phyloP scores from a whole-genome alignment of 2,113 vertebrate species.

The Boleophthalmus pectinirostris region DNA sequence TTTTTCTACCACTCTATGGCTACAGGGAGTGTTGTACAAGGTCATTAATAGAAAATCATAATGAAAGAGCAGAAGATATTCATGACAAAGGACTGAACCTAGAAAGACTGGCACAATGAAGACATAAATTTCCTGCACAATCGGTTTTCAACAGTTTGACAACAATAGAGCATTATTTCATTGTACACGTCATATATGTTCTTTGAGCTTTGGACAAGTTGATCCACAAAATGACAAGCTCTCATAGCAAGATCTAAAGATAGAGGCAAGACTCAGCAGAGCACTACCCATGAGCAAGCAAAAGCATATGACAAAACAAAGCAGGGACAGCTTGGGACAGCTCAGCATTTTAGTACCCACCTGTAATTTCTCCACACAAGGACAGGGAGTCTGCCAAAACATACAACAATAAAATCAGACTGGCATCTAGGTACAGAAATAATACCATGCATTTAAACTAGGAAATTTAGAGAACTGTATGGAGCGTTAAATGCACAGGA shows the following conservation, averaged over 20 bases:
- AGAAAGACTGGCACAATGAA: background rate
- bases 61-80: background rate
- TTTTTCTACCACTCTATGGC: constrained; percentile 55
- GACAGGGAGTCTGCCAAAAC: constrained; percentile 66
- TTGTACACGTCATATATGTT: constrained; percentile 37
- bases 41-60: background rate
- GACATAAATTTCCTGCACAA: background rate
- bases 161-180: constrained; percentile 54
- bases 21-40: constrained; percentile 50
- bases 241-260: constrained; percentile 44
- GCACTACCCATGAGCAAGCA: constrained; percentile 33
- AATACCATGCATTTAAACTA: background rate
- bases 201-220: constrained; percentile 33
- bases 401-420: background rate
- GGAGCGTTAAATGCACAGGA: background rate
- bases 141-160: constrained; percentile 1
- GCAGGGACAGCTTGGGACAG: constrained; percentile 20
- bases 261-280: constrained; percentile 29
- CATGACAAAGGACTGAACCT: background rate
- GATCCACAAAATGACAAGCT: constrained; percentile 34
- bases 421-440: background rate
- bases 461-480: background rate
- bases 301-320: constrained; percentile 50
- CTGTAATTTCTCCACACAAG: constrained; percentile 65
- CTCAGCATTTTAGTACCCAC: constrained; percentile 47